Evolutionary conservation across 1,140 invertebrate species (phyloP).

Genomic region (Dendroctonus valens): DNA sequence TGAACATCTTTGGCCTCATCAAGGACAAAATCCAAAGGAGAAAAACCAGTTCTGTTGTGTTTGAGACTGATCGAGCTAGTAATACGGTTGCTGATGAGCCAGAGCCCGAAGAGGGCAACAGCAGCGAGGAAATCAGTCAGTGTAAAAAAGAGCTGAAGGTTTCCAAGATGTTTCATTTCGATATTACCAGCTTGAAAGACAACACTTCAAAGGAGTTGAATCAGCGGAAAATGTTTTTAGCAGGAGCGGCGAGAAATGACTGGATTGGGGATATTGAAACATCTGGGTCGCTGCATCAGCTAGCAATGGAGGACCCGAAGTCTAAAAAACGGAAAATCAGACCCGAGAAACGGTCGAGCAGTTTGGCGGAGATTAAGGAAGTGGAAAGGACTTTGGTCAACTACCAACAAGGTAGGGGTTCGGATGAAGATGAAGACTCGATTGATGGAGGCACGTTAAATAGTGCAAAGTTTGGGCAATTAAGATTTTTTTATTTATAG

Average conservation of each 20-base stretch:
- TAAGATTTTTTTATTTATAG: not conserved
- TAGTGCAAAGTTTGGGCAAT: not conserved
- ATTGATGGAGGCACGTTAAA: not conserved
- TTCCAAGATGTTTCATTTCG: not conserved
- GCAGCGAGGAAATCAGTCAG: not conserved
- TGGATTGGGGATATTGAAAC: too few species aligned
- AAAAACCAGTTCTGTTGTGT: not conserved
- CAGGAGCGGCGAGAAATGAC: too few species aligned
- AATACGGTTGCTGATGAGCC: not conserved
- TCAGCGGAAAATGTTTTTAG: too few species aligned
- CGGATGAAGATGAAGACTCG: too few species aligned
- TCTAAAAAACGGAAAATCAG: too few species aligned
- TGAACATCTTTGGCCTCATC: conserved; percentile 53
- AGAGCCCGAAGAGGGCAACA: not conserved
- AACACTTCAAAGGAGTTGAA: too few species aligned
- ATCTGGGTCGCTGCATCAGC: too few species aligned
- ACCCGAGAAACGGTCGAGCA: too few species aligned
- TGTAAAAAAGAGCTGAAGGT: not conserved
- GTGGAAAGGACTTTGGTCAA: too few species aligned
- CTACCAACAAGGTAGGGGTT: too few species aligned
- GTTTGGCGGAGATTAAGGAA: too few species aligned
- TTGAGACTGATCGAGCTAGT: not conserved
- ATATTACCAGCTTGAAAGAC: not conserved
- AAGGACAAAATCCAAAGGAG: conserved; percentile 12
- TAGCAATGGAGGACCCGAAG: too few species aligned